Conservation (phyloP, 2,888 invertebrate species). For the Plemyria rubiginata region DNA sequence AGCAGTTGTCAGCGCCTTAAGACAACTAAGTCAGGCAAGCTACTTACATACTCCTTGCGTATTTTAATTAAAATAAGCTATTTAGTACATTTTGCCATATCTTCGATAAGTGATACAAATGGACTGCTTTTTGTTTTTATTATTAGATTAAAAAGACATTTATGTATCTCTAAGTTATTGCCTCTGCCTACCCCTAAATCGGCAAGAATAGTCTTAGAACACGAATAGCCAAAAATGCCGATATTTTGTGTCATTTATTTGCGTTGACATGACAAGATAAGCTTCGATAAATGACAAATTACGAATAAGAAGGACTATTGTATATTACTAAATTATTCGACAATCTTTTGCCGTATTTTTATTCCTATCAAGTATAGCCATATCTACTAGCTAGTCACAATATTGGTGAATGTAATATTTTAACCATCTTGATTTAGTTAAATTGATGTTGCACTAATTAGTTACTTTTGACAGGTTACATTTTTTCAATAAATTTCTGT, state of each 20-base stretch:
- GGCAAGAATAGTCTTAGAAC: no score
- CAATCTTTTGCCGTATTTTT: neutral
- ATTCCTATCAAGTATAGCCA: conserved; percentile 5
- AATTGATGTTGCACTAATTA: neutral
- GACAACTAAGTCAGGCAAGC: neutral
- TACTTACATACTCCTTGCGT: neutral
- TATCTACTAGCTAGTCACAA: conserved; percentile 20
- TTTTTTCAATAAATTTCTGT: neutral
- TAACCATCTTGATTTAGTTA: neutral
- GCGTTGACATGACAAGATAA: no score
- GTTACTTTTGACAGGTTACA: neutral
- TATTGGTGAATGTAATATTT: conserved; percentile 1
- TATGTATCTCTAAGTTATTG: neutral
- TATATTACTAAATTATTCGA: neutral
- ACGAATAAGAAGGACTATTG: no score
- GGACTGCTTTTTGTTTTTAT: conserved; percentile 62
- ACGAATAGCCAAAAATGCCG: no score
- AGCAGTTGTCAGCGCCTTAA: neutral
- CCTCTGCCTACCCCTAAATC: no score
- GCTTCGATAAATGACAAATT: no score
- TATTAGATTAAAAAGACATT: conserved; percentile 24
- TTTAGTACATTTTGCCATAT: conserved; percentile 48
- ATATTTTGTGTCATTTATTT: no score
- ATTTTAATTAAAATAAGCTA: neutral
- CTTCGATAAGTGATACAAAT: conserved; percentile 62